Base-by-base conservation (phyloP, 1,140 invertebrate genomes). In the Temnothorax curvispinosus region DNA sequence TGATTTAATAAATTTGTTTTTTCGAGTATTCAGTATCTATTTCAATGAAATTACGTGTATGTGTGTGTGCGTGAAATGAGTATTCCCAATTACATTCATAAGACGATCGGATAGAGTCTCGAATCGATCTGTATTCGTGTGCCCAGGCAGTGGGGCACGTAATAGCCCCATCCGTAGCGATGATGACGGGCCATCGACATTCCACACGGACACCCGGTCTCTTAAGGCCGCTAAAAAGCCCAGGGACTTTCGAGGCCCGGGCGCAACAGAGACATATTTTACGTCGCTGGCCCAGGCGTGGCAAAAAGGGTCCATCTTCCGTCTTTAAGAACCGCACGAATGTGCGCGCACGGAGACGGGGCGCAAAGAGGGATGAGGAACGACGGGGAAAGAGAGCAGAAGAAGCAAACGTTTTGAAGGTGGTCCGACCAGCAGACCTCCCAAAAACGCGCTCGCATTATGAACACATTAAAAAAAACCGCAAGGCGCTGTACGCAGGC, bases 191-290 rank as follows among this genome's bases (percentile, higher is more conserved):
- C 90, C 90, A 93, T 93, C 90, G 90, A 93, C 92, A 93, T 94
- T 94, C 92, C 92, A 69, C 60, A 11, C 87, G 86, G 89, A 94
- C 93, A 93, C 92, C 89, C 90, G 71, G 91, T 92, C 91, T 93
- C 89, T 87, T 56, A 89, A 87, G 86, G 64, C 78, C 41, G 87
- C 90, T 92, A 93, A 93, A 93, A 93, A 93, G 87, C 64, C 88
- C 85, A 85, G 88, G 82, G 86, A 92, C 82, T 87, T 91, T 90
- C 86, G 87, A 72, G 87, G 78, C 72, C 58, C 85, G 86, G 78
- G 54, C 87, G 87, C 91, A 93, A 93, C 91, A 93, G 88, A 94
- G 92, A 94, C 91, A 94, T 94, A 93, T 93, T 93, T 94, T 93
- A 94, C 88, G 90, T 93, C 92, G 90, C 87, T 89, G 87, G 78